Base-by-base conservation (phyloP, 2,888 invertebrate genomes). In the Ecdyonurus torrentis region DNA sequence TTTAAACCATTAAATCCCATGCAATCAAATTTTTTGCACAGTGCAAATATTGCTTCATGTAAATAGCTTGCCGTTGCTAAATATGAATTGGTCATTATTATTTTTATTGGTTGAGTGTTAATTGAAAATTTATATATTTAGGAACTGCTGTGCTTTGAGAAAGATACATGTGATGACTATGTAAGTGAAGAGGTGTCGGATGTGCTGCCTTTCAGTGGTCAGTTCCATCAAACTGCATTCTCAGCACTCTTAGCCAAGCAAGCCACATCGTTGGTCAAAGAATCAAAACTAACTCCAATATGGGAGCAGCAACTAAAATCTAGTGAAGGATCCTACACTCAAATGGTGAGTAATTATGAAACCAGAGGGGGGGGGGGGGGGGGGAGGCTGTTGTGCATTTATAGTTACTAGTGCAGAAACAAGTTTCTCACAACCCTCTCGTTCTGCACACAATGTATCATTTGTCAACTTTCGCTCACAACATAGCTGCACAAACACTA, bases 221-320 rank as follows among this genome's bases (percentile, higher is more conserved):
- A 37, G 37, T 37, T 10, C 37, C 37, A 37, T 15, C 37, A 37
- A 20, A 78, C 80, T 1, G 77, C 77, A 1, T 80, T 81, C 67
- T 75, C 76, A 52, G 74, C 74, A 19, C 73, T 77, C 65, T 69
- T 78, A 55, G 74, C 76, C 2, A 73, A 75, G 55, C 71, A 77
- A 65, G 71, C 71, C 1, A 70, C 68, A 3, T 69, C 71, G 0
- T 69, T 66, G 24, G 70, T 69, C 15, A 71, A 73, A 60, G 64
- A 70, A 55, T 63, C 65, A 1, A 65, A 63, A 1, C 66, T 69
- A 20, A 5, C 22, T n/a, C 55, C 55, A 5, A 20, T 55, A n/a
- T 55, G 55, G 55, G 22, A 55, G 22, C 55, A 55, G 22, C 55
- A 55, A 20, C 19, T 55, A 5, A 55, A 55, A 7, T n/a, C 55